Conservation (phyloP, 2,797 vertebrate species). For the Acanthis flammea region DNA sequence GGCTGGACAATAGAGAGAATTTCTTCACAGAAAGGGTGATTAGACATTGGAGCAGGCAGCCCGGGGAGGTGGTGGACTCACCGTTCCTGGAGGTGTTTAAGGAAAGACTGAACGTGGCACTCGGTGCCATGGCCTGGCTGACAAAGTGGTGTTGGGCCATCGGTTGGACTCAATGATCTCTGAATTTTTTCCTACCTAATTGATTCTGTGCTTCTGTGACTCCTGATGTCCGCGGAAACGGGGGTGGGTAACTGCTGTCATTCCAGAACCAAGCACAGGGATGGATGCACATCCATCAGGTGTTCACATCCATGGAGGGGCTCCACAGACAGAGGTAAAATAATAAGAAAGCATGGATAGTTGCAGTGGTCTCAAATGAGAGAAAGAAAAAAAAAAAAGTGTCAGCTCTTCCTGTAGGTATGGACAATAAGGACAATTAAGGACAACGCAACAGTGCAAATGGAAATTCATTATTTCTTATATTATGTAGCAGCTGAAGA, state of each 20-base stretch:
- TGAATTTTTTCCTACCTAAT: not conserved
- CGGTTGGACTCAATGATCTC: not conserved
- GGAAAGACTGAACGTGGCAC: not conserved
- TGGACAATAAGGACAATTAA: not conserved
- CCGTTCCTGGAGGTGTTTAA: fast-evolving
- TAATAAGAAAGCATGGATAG: not conserved
- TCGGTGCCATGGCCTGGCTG: not conserved
- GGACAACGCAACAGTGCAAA: not conserved
- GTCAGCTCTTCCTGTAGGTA: not conserved
- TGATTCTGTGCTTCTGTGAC: not conserved
- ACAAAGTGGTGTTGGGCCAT: not conserved
- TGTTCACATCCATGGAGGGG: fast-evolving
- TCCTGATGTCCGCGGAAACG: not conserved
- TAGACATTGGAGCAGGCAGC: not conserved
- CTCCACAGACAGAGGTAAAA: not conserved
- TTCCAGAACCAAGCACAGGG: not conserved
- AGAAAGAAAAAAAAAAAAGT: no score
- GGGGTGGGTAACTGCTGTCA: not conserved
- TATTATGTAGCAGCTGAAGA: not conserved
- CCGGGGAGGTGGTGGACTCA: not conserved
- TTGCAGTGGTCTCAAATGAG: not conserved
- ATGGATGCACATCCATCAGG: not conserved
- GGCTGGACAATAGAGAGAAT: not conserved
- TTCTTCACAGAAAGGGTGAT: not conserved
- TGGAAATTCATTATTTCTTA: not conserved